Evolutionary conservation across 2,888 invertebrate species (phyloP), one percentile per base, ranked within the genome.

Genomic region (Drosophila suboccidentalis): DNA sequence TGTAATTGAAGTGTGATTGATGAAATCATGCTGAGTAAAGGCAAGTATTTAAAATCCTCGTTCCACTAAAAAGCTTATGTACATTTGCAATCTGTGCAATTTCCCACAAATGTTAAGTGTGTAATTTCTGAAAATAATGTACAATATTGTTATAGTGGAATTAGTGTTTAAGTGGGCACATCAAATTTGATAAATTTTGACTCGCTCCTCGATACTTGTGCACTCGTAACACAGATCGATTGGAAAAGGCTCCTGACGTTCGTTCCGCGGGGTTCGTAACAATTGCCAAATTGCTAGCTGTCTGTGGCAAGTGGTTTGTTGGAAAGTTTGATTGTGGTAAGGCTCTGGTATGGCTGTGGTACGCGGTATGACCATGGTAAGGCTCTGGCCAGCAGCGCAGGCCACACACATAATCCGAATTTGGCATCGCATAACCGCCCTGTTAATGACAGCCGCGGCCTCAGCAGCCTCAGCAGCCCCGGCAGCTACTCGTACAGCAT

Each of bases 371-470:
- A 19, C n/a, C 41, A 29, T 54, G 53, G 22, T 26, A 10, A 15
- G 51, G 1, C 26, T 22, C 26, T 22, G 15, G 38, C 51, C 54
- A 43, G 10, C 60, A 47, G 46, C 64, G 32, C 47, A 41, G 72
- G 57, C 46, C 67, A 72, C 70, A 66, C 50, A 69, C 59, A 73
- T 73, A 60, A 65, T 69, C 62, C 65, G 62, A 73, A 69, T 70
- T 67, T 61, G 74, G 60, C 73, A 69, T 58, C 74, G 57, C 54
- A 47, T 58, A 54, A 44, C 67, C 63, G 55, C 58, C 64, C 71
- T 75, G 71, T 71, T 75, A 78, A 78, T 78, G 78, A 76, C 77
- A 77, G 60, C 46, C 62, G 59, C 66, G 60, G 63, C 49, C 51
- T 57, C 68, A 41, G 26, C 47, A 29, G 49, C 49, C 17, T 10